These are phyloP conservation scores for Amiota communis DNA, from an alignment of 2,888 invertebrate species.

Conservation along the genomic window DNA sequence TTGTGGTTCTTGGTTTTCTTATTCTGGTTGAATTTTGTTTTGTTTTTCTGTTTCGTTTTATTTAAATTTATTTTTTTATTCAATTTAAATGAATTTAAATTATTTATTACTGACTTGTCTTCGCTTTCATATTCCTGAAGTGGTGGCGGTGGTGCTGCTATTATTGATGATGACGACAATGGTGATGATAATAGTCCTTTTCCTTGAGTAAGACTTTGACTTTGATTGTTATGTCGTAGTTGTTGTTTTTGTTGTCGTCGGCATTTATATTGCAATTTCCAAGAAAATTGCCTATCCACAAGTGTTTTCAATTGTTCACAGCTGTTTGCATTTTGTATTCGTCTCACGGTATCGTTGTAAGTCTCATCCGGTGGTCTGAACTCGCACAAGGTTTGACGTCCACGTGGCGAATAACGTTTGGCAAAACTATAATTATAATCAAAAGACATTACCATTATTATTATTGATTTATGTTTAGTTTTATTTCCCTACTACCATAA, in stretches of 20 bases:
- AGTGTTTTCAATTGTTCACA: slow-evolving; percentile 57
- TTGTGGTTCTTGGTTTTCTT: not conserved
- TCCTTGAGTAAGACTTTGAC: no score
- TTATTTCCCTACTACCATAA: no score
- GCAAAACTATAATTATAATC: slow-evolving; percentile 62
- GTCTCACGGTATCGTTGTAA: slow-evolving; percentile 63
- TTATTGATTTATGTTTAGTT: not conserved
- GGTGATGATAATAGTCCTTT: no score
- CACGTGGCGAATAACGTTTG: slow-evolving; percentile 56
- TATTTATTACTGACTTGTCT: not conserved
- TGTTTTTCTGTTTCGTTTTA: not conserved
- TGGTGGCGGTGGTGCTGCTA: slow-evolving; percentile 3
- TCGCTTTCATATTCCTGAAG: not conserved
- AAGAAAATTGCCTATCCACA: slow-evolving; percentile 51
- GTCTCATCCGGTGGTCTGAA: slow-evolving; percentile 54
- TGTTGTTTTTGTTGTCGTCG: no score
- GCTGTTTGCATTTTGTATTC: slow-evolving; percentile 60
- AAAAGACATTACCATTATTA: not conserved
- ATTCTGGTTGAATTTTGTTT: not conserved
- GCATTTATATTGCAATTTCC: slow-evolving; percentile 24
- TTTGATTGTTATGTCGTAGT: not conserved
- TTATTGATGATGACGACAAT: not conserved
- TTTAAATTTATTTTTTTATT: not conserved
- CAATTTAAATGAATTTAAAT: not conserved
- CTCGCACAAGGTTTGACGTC: slow-evolving; percentile 61